Evolutionary conservation across 2,888 invertebrate species (phyloP), one percentile per base, ranked within the genome.

Genomic region (Napeogenes inachia): DNA sequence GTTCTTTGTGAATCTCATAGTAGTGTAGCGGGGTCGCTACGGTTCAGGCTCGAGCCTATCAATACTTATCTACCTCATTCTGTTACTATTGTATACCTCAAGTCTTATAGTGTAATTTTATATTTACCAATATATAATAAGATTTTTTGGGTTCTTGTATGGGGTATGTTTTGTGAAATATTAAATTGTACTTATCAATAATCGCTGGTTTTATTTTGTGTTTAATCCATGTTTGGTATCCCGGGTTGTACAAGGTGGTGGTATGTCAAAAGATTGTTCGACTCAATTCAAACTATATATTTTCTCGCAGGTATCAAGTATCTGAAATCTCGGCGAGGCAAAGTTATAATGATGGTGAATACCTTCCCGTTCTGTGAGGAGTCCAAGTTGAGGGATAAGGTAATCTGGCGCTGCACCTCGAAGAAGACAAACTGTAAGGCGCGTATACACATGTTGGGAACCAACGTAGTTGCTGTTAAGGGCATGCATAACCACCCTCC

Each of bases 131-230:
- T 84, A 78, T 85, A 82, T 83, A 69, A 75, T 88, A 88, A 82
- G 85, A 80, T 81, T 85, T 82, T 42, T 85, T 80, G 78, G 84
- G 85, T 89, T 89, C 79, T 80, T 88, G 82, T 88, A 86, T 79
- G 83, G 89, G 88, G 85, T 87, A 87, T 82, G 85, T 90, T 87
- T 89, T 89, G 89, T 90, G 89, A 83, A 87, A 85, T 85, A 89
- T 85, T 89, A 90, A 85, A 89, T 86, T 89, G 89, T 89, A 89
- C 88, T 89, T 90, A 89, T 86, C 81, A 87, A 84, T 82, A 82
- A 89, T 75, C 86, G 88, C 72, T 84, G 38, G 88, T 90, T 88
- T 90, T 68, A 86, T 87, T 89, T 83, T 30, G 57, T 45, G 21
- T 54, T 60, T 45, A 54, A 57, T 45, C 13, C 33, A 38, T 21